A percentile compares a stretch with the other conserved stretches of the same genome.
These are phyloP conservation scores for Drosophila albomicans DNA, from an alignment of 1,140 invertebrate genomes.

Conservation along the genomic window DNA sequence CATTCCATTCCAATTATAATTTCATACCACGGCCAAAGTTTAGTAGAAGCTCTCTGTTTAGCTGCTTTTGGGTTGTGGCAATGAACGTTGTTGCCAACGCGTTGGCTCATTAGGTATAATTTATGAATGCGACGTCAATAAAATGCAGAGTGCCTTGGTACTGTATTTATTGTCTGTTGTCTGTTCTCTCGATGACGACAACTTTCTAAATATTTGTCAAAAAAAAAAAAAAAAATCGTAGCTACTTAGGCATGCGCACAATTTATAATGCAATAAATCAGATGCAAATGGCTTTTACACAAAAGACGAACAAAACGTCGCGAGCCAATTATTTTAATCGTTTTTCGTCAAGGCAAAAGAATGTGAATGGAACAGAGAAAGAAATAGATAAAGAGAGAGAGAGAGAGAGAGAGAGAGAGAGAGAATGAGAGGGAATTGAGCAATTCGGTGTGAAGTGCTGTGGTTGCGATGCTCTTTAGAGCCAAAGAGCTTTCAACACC, in stretches of 20 bases:
- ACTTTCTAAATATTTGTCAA: constrained; percentile 73
- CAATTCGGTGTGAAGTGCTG: constrained; percentile 74
- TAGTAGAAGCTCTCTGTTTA: background rate
- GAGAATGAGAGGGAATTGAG: constrained; percentile 58
- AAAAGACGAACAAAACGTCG: constrained; percentile 49
- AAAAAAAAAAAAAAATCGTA: constrained; percentile 54
- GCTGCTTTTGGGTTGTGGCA: constrained; percentile 19
- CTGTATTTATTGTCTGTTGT: constrained; percentile 22
- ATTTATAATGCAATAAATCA: constrained; percentile 83
- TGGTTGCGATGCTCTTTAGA: constrained; percentile 20
- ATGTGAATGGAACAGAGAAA: constrained; percentile 38
- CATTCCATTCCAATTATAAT: constrained; percentile 79
- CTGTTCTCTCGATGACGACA: constrained; percentile 46
- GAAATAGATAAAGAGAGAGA: constrained; percentile 8
- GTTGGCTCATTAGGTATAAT: constrained; percentile 77
- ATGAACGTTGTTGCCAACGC: constrained; percentile 18
- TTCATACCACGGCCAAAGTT: constrained; percentile 49
- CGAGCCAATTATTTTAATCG: constrained; percentile 82
- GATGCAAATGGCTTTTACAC: constrained; percentile 75
- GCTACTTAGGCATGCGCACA: constrained; percentile 82
- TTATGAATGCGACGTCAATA: constrained; percentile 71
- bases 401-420: constrained; percentile 13
- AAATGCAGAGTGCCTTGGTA: constrained; percentile 59
- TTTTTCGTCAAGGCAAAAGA: constrained; percentile 69
- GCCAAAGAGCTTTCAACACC: constrained; percentile 76